phyloP scores from a whole-genome alignment of 2,113 vertebrate genomes.

The Hystrix brachyura region DNA sequence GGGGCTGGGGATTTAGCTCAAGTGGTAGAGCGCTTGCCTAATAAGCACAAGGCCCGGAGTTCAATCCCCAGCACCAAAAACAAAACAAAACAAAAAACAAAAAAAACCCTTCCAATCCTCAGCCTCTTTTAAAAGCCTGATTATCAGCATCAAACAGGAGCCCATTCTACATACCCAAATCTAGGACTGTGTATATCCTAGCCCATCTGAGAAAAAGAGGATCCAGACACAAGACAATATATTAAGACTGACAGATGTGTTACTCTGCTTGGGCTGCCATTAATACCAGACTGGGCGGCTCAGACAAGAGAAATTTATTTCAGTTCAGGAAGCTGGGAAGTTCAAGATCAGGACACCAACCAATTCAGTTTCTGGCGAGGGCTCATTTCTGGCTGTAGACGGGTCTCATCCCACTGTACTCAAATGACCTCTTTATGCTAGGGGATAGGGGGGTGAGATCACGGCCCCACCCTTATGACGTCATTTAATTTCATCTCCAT shows the following conservation, averaged over 20 bases:
- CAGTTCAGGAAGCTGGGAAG: not conserved
- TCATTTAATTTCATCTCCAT: not conserved
- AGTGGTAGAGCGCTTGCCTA: no score
- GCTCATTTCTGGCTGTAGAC: not conserved
- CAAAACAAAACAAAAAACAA: no score
- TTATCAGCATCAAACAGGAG: not conserved
- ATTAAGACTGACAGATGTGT: no score
- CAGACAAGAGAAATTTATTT: not conserved
- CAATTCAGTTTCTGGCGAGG: not conserved
- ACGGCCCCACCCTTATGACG: not conserved
- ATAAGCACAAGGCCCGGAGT: no score
- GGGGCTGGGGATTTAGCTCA: no score
- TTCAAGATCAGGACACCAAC: not conserved
- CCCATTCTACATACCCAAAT: not conserved
- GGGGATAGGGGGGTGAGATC: not conserved
- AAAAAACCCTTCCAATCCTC: not conserved
- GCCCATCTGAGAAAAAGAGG: not conserved
- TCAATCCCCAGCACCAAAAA: no score
- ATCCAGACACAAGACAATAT: not conserved
- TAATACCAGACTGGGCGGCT: not conserved
- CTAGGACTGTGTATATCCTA: not conserved
- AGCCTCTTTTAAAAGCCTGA: not conserved
- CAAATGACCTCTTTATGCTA: not conserved
- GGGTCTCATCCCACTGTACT: not conserved
- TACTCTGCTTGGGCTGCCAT: no score